Evolutionary conservation across 1,140 invertebrate species (phyloP).

Genomic region (Drosophila erecta): DNA sequence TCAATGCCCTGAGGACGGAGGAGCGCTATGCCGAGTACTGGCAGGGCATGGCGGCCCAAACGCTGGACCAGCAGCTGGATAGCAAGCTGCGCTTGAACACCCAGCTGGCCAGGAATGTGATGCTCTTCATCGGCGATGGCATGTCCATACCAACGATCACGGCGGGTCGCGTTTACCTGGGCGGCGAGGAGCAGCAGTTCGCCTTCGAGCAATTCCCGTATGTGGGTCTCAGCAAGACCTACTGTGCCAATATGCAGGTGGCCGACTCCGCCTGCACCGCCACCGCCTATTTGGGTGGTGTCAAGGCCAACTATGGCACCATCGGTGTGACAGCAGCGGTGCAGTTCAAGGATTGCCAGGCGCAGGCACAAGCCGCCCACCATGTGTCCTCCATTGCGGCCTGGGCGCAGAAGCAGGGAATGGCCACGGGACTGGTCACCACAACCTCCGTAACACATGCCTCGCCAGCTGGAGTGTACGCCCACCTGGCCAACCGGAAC

Average conservation of each 20-base stretch:
- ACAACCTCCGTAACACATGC: conserved; percentile 93
- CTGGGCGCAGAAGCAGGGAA: conserved; percentile 90
- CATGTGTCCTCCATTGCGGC: conserved; percentile 88
- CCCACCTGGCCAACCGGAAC: conserved; percentile 89
- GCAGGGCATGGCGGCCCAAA: conserved; percentile 65
- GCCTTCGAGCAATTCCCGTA: conserved; percentile 87
- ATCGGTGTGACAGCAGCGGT: conserved; percentile 90
- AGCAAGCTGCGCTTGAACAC: conserved; percentile 82
- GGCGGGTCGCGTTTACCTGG: conserved; percentile 88
- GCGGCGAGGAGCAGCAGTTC: conserved; percentile 89
- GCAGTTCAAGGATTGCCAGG: conserved; percentile 86
- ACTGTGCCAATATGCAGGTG: conserved; percentile 89
- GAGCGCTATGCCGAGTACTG: conserved; percentile 80
- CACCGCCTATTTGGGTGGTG: conserved; percentile 91
- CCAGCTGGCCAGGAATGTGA: conserved; percentile 88
- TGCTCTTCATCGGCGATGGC: conserved; percentile 90
- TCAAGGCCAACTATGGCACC: conserved; percentile 92
- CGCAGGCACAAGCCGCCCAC: conserved; percentile 85
- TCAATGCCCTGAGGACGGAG: conserved; percentile 53
- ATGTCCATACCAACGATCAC: conserved; percentile 90
- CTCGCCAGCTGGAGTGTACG: conserved; percentile 90
- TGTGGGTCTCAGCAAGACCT: conserved; percentile 86
- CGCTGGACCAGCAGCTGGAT: conserved; percentile 72
- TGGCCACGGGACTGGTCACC: conserved; percentile 89
- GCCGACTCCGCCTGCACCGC: conserved; percentile 88